Conservation (phyloP, 2,113 vertebrate genomes). For the Galbula dea region DNA sequence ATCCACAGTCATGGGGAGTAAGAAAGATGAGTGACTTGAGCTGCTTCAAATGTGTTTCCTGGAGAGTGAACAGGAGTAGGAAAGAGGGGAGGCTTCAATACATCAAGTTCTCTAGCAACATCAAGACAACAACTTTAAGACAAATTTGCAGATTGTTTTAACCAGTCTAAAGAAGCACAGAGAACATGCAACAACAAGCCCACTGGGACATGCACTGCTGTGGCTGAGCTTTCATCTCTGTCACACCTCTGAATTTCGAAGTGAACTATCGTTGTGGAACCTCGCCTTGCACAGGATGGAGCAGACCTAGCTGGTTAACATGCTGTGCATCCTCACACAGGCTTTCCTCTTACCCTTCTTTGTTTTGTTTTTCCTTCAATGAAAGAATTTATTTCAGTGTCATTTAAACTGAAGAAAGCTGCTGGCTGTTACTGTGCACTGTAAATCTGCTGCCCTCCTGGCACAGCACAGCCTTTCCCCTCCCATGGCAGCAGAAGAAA, state of each 20-base stretch:
- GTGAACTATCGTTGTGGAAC: background rate
- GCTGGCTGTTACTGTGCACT: background rate
- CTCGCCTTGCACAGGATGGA: background rate
- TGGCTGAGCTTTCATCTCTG: background rate
- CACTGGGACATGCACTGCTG: background rate
- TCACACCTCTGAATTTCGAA: background rate
- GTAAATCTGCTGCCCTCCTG: background rate
- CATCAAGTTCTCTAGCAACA: background rate
- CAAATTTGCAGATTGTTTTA: background rate
- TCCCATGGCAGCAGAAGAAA: background rate
- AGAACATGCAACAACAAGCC: background rate
- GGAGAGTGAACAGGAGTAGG: background rate
- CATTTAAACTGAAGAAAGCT: background rate
- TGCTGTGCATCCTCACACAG: background rate
- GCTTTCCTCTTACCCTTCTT: background rate
- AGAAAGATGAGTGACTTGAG: background rate
- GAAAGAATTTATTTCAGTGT: constrained; percentile 14
- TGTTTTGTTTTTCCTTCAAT: background rate
- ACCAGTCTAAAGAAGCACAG: background rate
- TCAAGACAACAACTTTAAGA: background rate
- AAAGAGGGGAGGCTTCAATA: background rate
- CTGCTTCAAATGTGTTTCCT: background rate
- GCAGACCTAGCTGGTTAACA: background rate
- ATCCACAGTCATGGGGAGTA: background rate
- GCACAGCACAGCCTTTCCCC: background rate